phyloP scores from a whole-genome alignment of 2,113 vertebrate species.

The Thamnophis sirtalis region DNA sequence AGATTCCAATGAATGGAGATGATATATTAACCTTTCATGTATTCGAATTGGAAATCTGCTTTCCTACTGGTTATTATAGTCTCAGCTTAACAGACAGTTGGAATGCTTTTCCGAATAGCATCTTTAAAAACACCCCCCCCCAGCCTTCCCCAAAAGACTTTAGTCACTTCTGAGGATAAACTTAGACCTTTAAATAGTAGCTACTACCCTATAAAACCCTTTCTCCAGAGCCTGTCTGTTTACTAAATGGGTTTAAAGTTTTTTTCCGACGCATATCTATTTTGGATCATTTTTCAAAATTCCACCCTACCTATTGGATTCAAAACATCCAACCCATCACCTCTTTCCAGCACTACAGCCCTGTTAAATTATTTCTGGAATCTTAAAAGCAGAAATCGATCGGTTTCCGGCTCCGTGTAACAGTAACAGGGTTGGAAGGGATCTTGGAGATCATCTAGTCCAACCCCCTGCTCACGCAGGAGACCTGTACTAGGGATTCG shows the following conservation, averaged over 20 bases:
- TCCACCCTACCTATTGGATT: background rate
- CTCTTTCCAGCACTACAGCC: background rate
- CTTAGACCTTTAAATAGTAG: background rate
- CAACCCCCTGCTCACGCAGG: too few relatives aligned
- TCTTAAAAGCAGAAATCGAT: background rate
- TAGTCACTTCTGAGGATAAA: background rate
- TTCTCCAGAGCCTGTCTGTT: background rate
- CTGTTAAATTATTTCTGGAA: background rate
- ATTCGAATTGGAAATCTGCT: slow-evolving; percentile 18
- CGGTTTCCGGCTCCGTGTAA: background rate
- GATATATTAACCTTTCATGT: slow-evolving; percentile 27
- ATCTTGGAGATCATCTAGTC: too few relatives aligned
- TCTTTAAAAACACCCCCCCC: background rate
- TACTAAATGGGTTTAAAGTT: background rate
- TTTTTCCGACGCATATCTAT: background rate
- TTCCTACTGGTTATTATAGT: slow-evolving; percentile 26
- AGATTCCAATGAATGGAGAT: slow-evolving; percentile 21
- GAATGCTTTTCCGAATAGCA: background rate
- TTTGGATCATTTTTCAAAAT: background rate
- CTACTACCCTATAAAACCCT: background rate
- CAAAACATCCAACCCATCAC: background rate
- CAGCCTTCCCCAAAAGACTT: background rate
- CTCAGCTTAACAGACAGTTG: background rate
- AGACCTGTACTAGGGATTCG: too few relatives aligned
- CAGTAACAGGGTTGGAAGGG: too few relatives aligned